Evolutionary conservation across 2,113 vertebrate genomes (phyloP).

Genomic region (Corythornis madagascariensis): DNA sequence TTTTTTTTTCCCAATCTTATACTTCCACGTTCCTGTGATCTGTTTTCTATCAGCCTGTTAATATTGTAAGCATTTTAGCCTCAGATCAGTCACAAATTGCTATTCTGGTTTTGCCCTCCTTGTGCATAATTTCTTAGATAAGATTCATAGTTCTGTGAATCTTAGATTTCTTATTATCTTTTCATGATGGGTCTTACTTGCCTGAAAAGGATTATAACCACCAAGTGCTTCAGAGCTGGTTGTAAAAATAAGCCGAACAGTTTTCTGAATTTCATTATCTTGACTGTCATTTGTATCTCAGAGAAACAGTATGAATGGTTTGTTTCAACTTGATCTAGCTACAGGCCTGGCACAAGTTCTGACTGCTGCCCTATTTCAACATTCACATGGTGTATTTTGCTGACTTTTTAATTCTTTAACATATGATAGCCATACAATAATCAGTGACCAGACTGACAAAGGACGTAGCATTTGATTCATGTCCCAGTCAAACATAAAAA

Average conservation of each 20-base stretch:
- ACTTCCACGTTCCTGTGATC: neutral
- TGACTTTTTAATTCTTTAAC: neutral
- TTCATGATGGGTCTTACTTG: neutral
- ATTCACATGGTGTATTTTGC: neutral
- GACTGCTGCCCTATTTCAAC: neutral
- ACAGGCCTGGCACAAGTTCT: neutral
- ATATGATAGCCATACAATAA: neutral
- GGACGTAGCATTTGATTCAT: neutral
- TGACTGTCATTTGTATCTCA: neutral
- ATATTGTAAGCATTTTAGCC: neutral
- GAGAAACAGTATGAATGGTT: neutral
- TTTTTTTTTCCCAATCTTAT: accelerated
- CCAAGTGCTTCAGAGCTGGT: neutral
- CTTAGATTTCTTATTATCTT: neutral
- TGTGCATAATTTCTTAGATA: neutral
- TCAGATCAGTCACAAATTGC: neutral
- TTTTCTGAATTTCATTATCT: neutral
- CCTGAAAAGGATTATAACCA: neutral
- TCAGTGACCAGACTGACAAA: neutral
- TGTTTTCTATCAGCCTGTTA: neutral
- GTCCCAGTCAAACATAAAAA: neutral
- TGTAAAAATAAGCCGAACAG: neutral
- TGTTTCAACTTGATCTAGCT: neutral
- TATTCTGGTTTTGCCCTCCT: neutral
- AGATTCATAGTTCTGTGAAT: neutral